phyloP scores from a whole-genome alignment of 2,888 invertebrate genomes.

The Pyrgus malvae region DNA sequence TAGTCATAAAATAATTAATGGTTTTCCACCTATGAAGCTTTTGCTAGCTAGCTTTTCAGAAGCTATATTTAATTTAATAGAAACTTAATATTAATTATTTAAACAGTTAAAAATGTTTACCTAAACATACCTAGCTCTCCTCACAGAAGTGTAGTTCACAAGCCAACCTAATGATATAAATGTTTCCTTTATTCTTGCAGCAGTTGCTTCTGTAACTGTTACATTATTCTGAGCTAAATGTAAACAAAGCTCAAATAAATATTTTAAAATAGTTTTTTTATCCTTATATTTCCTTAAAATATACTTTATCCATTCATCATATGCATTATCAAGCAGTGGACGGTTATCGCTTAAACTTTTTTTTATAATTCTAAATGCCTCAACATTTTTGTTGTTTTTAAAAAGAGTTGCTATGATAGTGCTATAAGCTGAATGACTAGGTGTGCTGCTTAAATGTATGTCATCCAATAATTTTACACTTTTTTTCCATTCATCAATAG shows the following conservation, averaged over 20 bases:
- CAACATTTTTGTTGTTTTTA: constrained; percentile 72
- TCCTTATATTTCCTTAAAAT: constrained; percentile 64
- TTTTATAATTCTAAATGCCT: constrained; percentile 83
- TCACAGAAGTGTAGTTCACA: constrained; percentile 53
- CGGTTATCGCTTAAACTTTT: constrained; percentile 72
- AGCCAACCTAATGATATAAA: constrained; percentile 56
- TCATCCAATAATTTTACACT: constrained; percentile 82
- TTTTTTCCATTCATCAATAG: constrained; percentile 84
- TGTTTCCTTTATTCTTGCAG: constrained; percentile 50
- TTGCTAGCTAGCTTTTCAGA: too few relatives aligned
- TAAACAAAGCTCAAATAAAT: constrained; percentile 81
- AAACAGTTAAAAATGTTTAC: constrained; percentile 1
- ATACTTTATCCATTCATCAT: constrained; percentile 76
- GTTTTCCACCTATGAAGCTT: too few relatives aligned
- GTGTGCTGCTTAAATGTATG: constrained; percentile 71
- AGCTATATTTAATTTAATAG: too few relatives aligned
- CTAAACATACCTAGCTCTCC: constrained; percentile 53
- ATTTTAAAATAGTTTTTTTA: constrained; percentile 50
- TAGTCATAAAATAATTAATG: too few relatives aligned
- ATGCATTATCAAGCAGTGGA: constrained; percentile 70
- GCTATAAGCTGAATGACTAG: constrained; percentile 74
- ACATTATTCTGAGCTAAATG: constrained; percentile 78
- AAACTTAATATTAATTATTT: too few relatives aligned
- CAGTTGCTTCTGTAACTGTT: constrained; percentile 49
- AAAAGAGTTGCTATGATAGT: constrained; percentile 83